Evolutionary conservation across 2,888 invertebrate genomes (phyloP).

Genomic region (Cataglyphis rosenhaueri): DNA sequence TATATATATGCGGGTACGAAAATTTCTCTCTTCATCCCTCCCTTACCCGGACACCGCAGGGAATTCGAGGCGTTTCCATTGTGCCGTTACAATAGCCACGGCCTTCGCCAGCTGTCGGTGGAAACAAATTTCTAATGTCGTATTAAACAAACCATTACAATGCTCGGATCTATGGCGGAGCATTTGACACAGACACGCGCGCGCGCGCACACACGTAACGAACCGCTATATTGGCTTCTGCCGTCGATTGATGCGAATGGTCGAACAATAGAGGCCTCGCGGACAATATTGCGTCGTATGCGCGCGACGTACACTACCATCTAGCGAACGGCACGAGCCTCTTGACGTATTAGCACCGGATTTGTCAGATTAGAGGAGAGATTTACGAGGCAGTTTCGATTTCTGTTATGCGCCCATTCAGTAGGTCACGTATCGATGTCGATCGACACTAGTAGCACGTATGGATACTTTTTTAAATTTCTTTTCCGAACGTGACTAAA

Average conservation of each 20-base stretch:
- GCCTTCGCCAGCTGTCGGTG: constrained; percentile 78
- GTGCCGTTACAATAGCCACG: constrained; percentile 71
- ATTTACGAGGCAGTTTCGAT: constrained; percentile 72
- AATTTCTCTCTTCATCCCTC: constrained; percentile 50
- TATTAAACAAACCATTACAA: constrained; percentile 81
- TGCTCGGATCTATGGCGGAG: constrained; percentile 66
- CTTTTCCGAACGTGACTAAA: constrained; percentile 65
- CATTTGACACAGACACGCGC: constrained; percentile 71
- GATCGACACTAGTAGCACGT: constrained; percentile 66
- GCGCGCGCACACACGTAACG: constrained; percentile 42
- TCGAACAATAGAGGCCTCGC: constrained; percentile 62
- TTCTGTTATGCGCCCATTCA: constrained; percentile 66
- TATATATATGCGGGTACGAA: constrained; percentile 14
- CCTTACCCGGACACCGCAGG: constrained; percentile 64
- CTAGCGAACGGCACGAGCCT: constrained; percentile 65
- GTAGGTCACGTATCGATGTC: constrained; percentile 73
- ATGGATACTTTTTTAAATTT: constrained; percentile 55
- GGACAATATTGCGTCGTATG: constrained; percentile 49
- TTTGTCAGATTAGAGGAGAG: constrained; percentile 76
- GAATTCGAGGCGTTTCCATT: constrained; percentile 80
- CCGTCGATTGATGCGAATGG: constrained; percentile 63
- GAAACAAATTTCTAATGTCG: constrained; percentile 82
- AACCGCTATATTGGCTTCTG: constrained; percentile 65
- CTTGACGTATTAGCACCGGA: constrained; percentile 76
- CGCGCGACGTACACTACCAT: constrained; percentile 37